These are phyloP conservation scores for Orycteropus afer DNA, from an alignment of 2,113 vertebrate genomes.

Conservation along the genomic window DNA sequence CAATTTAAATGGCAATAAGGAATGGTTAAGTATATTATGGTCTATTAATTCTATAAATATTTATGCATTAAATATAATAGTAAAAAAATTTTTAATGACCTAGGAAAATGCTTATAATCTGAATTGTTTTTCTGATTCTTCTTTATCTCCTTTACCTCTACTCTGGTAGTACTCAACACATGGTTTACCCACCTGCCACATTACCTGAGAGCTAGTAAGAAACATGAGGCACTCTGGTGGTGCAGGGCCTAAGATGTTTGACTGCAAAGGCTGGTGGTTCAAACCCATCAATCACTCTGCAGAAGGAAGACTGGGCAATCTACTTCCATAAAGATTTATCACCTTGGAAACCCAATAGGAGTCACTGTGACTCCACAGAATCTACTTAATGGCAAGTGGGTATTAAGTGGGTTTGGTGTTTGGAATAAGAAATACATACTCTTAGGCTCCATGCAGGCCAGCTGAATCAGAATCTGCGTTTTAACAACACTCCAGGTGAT, in stretches of 20 bases:
- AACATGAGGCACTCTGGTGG: no score
- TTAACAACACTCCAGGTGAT: background rate
- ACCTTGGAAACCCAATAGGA: no score
- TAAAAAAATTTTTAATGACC: background rate
- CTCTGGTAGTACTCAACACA: background rate
- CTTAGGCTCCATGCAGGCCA: background rate
- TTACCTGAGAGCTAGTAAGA: background rate
- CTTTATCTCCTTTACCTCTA: background rate
- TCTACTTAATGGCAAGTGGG: no score
- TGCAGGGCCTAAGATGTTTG: no score
- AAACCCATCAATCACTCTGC: no score
- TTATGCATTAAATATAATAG: background rate
- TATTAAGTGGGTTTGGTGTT: no score
- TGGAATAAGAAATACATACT: background rate
- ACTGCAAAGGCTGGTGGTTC: no score
- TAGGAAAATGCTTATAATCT: background rate
- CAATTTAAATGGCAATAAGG: background rate
- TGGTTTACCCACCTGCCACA: no score
- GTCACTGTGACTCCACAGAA: no score
- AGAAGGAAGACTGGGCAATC: no score
- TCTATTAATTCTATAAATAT: background rate
- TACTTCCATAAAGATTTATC: no score
- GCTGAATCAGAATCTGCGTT: background rate
- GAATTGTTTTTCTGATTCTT: background rate
- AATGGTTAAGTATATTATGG: background rate